A percentile compares a stretch with the other conserved stretches of the same genome.
phyloP scores from a whole-genome alignment of 2,113 vertebrate species.

The Psilopogon haemacephalus region DNA sequence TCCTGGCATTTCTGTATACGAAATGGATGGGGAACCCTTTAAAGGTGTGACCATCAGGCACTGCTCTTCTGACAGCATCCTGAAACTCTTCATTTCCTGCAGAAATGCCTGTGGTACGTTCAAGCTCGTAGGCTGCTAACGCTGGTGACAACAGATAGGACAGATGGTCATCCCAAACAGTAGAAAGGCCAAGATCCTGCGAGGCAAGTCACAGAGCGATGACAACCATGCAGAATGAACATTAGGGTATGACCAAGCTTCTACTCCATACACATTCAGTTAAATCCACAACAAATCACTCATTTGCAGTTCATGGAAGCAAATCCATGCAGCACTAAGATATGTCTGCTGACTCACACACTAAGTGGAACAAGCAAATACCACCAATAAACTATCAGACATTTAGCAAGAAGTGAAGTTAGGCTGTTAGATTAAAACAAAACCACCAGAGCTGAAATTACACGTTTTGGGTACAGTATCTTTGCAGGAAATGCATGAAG shows the following conservation, averaged over 20 bases:
- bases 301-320: not conserved
- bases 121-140: slow-evolving; percentile 91
- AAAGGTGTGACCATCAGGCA: slow-evolving; percentile 96
- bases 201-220: not conserved
- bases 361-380: not conserved
- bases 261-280: not conserved
- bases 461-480: not conserved
- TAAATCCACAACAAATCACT: not conserved
- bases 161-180: slow-evolving; percentile 94
- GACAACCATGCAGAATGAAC: not conserved
- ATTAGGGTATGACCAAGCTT: not conserved
- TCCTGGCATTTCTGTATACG: slow-evolving; percentile 89
- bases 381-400: not conserved
- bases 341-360: not conserved
- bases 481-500: not conserved
- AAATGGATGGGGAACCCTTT: slow-evolving; percentile 98
- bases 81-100: slow-evolving; percentile 97
- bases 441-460: not conserved
- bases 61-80: slow-evolving; percentile 89
- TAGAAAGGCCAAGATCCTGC: slow-evolving; percentile 88
- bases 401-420: not conserved
- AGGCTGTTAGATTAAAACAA: not conserved
- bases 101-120: slow-evolving; percentile 87
- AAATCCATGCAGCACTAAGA: not conserved
- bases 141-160: slow-evolving; percentile 94